Evolutionary conservation across 92 coral and sea anemone genomes (phyloP).

Genomic region (Meandrina meandrites): DNA sequence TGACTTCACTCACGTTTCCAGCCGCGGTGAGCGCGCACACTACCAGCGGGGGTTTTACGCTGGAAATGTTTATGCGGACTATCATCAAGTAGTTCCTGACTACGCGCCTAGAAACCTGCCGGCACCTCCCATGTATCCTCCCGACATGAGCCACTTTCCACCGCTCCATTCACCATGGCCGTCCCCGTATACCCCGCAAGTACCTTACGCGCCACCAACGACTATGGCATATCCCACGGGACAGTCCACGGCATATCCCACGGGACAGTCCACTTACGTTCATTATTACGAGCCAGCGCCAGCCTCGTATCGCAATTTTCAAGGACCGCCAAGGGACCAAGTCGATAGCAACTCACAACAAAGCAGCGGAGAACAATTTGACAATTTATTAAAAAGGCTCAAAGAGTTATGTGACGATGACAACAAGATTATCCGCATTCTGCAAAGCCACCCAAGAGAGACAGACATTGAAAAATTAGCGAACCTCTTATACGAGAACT

Average conservation of each 20-base stretch:
- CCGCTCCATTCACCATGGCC: conserved; percentile 22
- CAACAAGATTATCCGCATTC: conserved; percentile 11
- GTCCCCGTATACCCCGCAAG: conserved; percentile 5
- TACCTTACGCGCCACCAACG: not conserved
- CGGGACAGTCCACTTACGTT: conserved; percentile 14
- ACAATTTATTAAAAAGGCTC: not conserved
- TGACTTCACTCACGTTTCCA: not conserved
- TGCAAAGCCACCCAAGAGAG: conserved; percentile 17
- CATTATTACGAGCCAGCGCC: conserved; percentile 28
- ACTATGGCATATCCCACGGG: conserved; percentile 31
- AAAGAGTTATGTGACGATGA: conserved; percentile 11
- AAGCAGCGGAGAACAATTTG: conserved; percentile 1
- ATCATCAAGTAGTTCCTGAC: conserved; percentile 15
- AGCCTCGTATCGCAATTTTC: not conserved
- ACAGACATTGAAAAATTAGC: conserved; percentile 20
- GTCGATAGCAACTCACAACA: conserved; percentile 17
- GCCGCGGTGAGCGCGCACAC: not conserved
- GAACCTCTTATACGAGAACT: conserved; percentile 5
- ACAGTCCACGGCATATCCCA: not conserved
- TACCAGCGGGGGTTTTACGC: conserved; percentile 3
- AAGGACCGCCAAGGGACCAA: conserved; percentile 13
- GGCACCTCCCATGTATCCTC: conserved; percentile 6
- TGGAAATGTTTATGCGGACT: conserved; percentile 32
- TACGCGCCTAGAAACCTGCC: conserved; percentile 10
- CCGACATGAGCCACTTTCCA: conserved; percentile 28